phyloP scores from a whole-genome alignment of 2,113 vertebrate genomes.

The Actenoides lindsayi region DNA sequence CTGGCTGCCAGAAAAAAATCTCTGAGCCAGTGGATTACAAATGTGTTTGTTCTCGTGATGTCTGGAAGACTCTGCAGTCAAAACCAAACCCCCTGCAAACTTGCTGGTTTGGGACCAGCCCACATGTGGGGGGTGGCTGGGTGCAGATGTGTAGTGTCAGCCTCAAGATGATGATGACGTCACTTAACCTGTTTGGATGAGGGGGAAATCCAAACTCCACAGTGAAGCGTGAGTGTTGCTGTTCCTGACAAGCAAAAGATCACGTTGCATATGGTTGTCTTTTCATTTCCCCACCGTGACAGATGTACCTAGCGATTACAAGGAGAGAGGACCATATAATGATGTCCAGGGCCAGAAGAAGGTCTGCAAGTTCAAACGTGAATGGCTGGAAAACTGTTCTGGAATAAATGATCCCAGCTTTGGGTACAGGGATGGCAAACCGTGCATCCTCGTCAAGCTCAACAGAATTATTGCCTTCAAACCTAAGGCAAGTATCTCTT shows the following conservation, averaged over 20 bases:
- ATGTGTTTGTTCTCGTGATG: background rate
- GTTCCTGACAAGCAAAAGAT: background rate
- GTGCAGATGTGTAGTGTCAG: background rate
- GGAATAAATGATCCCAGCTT: slow-evolving; percentile 71
- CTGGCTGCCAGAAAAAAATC: background rate
- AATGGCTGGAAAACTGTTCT: slow-evolving; percentile 84
- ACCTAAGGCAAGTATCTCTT: slow-evolving; percentile 82
- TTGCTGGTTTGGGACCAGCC: background rate
- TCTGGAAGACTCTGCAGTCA: background rate
- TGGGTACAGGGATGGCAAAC: slow-evolving; percentile 86
- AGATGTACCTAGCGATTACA: slow-evolving; percentile 68
- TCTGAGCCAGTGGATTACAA: background rate
- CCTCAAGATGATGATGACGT: background rate
- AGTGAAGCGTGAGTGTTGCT: rapidly evolving
- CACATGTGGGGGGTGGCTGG: rapidly evolving
- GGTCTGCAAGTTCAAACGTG: slow-evolving; percentile 83
- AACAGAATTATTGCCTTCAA: slow-evolving; percentile 92
- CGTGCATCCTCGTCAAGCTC: slow-evolving; percentile 92
- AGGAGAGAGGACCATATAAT: slow-evolving; percentile 73
- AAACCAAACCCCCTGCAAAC: rapidly evolving
- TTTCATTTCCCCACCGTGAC: background rate
- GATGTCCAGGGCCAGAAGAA: slow-evolving; percentile 57
- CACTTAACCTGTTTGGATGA: background rate
- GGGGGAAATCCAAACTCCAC: background rate
- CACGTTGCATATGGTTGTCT: background rate